phyloP scores from a whole-genome alignment of 2,113 vertebrate species.

The Zosterops lateralis region DNA sequence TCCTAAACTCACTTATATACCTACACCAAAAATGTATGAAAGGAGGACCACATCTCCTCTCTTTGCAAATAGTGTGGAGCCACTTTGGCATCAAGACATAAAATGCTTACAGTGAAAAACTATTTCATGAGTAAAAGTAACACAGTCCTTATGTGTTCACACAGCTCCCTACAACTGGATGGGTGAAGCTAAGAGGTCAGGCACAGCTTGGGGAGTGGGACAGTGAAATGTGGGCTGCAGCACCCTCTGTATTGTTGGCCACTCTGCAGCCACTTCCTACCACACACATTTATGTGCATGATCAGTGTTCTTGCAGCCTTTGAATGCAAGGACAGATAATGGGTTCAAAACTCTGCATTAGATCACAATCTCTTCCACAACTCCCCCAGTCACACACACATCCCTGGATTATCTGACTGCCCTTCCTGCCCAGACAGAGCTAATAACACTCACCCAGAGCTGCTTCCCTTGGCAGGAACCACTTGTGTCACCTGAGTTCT shows the following conservation, averaged over 20 bases:
- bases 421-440: neutral
- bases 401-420: neutral
- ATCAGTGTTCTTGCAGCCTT: neutral
- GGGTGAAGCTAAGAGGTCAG: neutral
- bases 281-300: neutral
- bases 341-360: neutral
- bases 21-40: neutral
- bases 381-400: neutral
- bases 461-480: rapidly evolving
- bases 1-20: neutral
- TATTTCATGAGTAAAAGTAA: neutral
- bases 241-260: neutral
- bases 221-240: neutral
- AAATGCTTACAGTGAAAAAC: neutral
- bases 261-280: neutral
- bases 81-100: neutral
- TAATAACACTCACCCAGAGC: neutral
- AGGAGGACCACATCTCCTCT: neutral
- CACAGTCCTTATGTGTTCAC: rapidly evolving
- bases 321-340: neutral
- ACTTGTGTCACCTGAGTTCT: neutral
- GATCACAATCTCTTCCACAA: neutral
- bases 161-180: rapidly evolving
- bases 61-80: neutral
- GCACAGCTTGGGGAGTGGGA: neutral